phyloP scores from a whole-genome alignment of 2,888 invertebrate species.

The Apamea epomidion region DNA sequence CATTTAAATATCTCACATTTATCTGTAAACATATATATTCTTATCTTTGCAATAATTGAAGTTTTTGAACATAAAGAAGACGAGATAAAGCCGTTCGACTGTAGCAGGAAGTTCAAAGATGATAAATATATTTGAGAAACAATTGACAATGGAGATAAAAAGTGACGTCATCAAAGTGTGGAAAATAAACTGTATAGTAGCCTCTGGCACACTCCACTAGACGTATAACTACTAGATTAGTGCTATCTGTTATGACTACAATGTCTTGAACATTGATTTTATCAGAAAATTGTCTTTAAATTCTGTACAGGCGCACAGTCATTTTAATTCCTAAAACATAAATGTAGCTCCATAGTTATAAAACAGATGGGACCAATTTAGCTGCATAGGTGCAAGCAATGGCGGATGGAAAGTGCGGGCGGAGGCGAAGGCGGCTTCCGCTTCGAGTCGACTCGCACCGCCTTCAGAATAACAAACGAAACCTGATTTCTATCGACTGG shows the following conservation, averaged over 20 bases:
- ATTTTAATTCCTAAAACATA: conserved; percentile 50
- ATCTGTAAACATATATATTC: conserved; percentile 43
- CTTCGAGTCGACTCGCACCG: conserved; percentile 80
- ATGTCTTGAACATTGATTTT: not conserved
- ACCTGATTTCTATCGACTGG: conserved; percentile 90
- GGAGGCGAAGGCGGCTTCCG: conserved; percentile 84
- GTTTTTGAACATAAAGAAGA: conserved; percentile 60
- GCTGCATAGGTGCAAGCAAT: conserved; percentile 80
- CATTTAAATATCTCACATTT: conserved; percentile 46
- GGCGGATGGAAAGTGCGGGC: conserved; percentile 89
- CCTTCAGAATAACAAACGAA: conserved; percentile 90
- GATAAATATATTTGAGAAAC: conserved; percentile 73
- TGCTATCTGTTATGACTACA: not conserved
- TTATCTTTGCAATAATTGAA: conserved; percentile 65
- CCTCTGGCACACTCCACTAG: not conserved
- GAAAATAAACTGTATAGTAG: conserved; percentile 27
- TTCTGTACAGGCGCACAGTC: not conserved
- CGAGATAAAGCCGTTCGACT: conserved; percentile 68
- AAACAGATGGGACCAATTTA: conserved; percentile 79
- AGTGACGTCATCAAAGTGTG: conserved; percentile 60
- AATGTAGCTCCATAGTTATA: conserved; percentile 66
- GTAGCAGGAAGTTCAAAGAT: conserved; percentile 74
- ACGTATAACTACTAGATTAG: not conserved
- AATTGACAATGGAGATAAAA: conserved; percentile 70
- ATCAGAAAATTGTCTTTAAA: not conserved